phyloP scores from a whole-genome alignment of 2,888 invertebrate genomes.

The Octodonta nipae region DNA sequence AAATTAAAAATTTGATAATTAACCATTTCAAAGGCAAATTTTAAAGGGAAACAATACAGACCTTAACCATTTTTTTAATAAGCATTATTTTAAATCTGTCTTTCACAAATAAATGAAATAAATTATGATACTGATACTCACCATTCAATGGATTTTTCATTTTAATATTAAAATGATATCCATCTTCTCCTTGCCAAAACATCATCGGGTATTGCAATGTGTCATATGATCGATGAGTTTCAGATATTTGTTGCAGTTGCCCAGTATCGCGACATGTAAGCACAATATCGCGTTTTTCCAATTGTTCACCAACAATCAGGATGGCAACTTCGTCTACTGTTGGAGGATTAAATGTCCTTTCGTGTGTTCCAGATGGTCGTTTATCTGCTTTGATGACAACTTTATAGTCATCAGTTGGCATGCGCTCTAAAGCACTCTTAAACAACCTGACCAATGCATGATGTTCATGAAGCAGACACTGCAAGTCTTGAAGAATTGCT shows the following conservation, averaged over 20 bases:
- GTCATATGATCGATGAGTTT: conserved; percentile 13
- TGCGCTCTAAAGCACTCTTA: conserved; percentile 20
- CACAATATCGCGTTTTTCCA: conserved; percentile 6
- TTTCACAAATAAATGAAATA: conserved; percentile 1
- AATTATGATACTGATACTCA: conserved; percentile 2
- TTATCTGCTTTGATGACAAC: conserved; percentile 27
- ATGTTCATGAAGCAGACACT: conserved; percentile 17
- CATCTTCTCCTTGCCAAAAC: conserved; percentile 8
- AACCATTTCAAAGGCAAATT: conserved; percentile 1
- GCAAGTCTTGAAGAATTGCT: conserved; percentile 5
- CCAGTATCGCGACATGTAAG: conserved; percentile 3
- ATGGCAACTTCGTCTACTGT: conserved; percentile 29
- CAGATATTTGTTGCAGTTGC: conserved; percentile 4
- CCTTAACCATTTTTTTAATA: conserved; percentile 1
- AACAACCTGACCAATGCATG: conserved; percentile 24
- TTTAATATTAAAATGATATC: conserved; percentile 17
- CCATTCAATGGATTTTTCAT: conserved; percentile 14
- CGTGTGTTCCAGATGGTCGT: conserved; percentile 23
- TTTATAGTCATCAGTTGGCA: conserved; percentile 25
- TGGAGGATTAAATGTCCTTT: conserved; percentile 26
- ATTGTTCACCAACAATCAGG: conserved; percentile 23
- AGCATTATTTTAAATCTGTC: conserved; percentile 1
- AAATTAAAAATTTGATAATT: conserved; percentile 1
- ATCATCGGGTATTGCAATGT: conserved; percentile 13
- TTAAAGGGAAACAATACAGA: conserved; percentile 1